These are phyloP conservation scores for Typhlichthys eigenmanni DNA, from an alignment of 2,797 vertebrate species.

Conservation along the genomic window DNA sequence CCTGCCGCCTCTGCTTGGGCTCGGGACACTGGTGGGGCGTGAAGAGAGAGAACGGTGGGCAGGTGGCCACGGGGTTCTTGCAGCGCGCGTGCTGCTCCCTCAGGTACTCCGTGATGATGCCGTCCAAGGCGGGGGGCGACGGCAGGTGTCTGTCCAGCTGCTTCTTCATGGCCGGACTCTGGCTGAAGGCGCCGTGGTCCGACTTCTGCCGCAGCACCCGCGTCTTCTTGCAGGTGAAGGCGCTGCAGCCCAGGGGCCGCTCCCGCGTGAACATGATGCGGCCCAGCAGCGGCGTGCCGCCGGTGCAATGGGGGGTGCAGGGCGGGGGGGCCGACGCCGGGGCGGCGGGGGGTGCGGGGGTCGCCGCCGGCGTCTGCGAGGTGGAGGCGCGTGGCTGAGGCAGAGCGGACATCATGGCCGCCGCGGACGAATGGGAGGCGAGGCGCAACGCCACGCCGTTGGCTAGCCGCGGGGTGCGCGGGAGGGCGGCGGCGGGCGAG, in stretches of 20 bases:
- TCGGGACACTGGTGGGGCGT: constrained; percentile 98
- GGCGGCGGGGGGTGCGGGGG: constrained; percentile 56
- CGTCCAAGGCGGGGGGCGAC: constrained; percentile 94
- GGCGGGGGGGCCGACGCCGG: constrained; percentile 31
- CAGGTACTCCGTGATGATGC: constrained; percentile 99
- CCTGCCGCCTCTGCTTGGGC: constrained; percentile 98
- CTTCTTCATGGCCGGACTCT: constrained; percentile 98
- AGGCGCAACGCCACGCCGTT: constrained; percentile 87
- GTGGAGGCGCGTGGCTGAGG: constrained; percentile 81
- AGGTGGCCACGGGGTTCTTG: constrained; percentile 98
- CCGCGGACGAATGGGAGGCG: constrained; percentile 74
- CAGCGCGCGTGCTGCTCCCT: constrained; percentile 98
- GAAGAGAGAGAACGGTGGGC: constrained; percentile 98
- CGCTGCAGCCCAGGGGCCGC: constrained; percentile 79
- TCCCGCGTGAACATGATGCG: constrained; percentile 95
- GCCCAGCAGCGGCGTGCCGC: constrained; percentile 87
- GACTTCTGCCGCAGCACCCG: constrained; percentile 95
- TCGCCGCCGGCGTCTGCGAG: constrained; percentile 75
- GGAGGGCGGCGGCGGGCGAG: constrained; percentile 84
- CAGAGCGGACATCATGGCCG: constrained; percentile 69
- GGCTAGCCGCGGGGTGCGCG: constrained; percentile 90
- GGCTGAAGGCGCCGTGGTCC: constrained; percentile 96
- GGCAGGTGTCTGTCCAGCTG: constrained; percentile 96
- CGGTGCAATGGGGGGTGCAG: constrained; percentile 71
- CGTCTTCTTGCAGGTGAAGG: constrained; percentile 82